Conservation (phyloP, 2,888 invertebrate genomes). For the Oscheius sp. region DNA sequence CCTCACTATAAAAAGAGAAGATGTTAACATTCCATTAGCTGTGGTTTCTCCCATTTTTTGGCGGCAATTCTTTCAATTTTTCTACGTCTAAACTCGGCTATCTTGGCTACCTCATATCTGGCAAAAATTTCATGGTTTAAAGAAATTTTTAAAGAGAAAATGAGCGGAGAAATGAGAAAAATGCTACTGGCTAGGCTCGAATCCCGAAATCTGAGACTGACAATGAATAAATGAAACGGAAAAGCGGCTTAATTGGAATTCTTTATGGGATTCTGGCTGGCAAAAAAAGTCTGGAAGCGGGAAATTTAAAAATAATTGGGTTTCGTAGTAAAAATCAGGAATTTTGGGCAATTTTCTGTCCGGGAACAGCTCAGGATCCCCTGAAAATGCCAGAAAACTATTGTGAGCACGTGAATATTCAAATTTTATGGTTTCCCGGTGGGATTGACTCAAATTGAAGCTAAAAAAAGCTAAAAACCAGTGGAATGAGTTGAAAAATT, state of each 20-base stretch:
- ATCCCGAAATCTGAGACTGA: conserved; percentile 7
- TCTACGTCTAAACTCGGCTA: conserved; percentile 5
- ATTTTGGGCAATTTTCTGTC: no score
- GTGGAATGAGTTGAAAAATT: no score
- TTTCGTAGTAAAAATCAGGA: no score
- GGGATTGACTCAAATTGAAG: no score
- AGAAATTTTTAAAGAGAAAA: background rate
- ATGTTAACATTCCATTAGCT: conserved; percentile 35
- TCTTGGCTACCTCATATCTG: conserved; percentile 9
- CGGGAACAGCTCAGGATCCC: no score
- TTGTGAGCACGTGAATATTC: no score
- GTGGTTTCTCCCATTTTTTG: conserved; percentile 10
- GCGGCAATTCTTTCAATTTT: background rate
- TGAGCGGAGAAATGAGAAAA: conserved; percentile 11
- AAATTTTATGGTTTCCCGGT: no score
- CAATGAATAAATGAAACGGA: conserved; percentile 10
- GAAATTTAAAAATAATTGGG: no score
- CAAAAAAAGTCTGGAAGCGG: no score
- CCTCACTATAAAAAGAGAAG: conserved; percentile 68
- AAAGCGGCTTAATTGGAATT: background rate
- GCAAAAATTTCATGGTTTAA: conserved; percentile 4
- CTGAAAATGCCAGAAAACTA: no score
- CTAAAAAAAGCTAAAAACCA: no score
- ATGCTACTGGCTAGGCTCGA: no score
- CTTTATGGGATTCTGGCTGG: background rate